Evolutionary conservation across 1,140 invertebrate species (phyloP).

Genomic region (Psix sp.): DNA sequence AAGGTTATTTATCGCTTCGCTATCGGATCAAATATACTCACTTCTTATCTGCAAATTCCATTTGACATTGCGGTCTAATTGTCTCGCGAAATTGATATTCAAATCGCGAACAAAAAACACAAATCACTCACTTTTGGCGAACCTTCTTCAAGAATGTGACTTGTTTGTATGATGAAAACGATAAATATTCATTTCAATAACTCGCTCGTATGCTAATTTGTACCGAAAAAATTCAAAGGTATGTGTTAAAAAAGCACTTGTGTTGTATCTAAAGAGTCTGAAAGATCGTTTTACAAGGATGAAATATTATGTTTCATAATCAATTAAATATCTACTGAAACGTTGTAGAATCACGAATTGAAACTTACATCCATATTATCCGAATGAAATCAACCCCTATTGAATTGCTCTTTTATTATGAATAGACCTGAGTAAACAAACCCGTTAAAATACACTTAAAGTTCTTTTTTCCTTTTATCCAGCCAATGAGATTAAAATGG

Average conservation of each 20-base stretch:
- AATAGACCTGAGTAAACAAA: conserved; percentile 46
- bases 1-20: conserved; percentile 44
- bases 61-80: conserved; percentile 41
- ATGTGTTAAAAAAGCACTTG: too few species aligned
- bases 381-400: conserved; percentile 44
- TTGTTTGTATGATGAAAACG: too few species aligned
- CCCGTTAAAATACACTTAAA: conserved; percentile 46
- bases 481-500: conserved; percentile 22
- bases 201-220: too few species aligned
- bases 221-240: too few species aligned
- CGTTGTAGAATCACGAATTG: conserved; percentile 3
- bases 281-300: too few species aligned
- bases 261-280: too few species aligned
- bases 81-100: conserved; percentile 38
- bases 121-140: too few species aligned
- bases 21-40: conserved; percentile 15
- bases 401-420: conserved; percentile 45
- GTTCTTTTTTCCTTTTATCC: conserved; percentile 28
- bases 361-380: conserved; percentile 37
- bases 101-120: conserved; percentile 7
- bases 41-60: conserved; percentile 43
- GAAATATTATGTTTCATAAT: conserved; percentile 19
- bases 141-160: too few species aligned
- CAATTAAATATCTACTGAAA: conserved; percentile 23
- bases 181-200: too few species aligned